Conservation (phyloP, 2,113 vertebrate genomes). For the Lates calcarifer region DNA sequence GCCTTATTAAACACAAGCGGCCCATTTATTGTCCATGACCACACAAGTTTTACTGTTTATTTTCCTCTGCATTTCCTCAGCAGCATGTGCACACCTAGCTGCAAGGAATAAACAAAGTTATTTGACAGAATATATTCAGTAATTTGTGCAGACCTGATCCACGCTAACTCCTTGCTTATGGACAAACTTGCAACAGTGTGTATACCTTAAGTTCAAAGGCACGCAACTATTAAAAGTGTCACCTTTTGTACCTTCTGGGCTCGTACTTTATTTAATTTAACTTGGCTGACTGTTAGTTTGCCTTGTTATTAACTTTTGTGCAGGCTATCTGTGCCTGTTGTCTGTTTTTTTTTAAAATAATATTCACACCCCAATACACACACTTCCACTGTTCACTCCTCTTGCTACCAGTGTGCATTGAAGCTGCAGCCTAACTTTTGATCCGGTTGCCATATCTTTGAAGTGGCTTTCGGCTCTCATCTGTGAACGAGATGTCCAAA, state of each 20-base stretch:
- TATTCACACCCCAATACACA: background rate
- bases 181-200: background rate
- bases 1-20: background rate
- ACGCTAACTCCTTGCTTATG: background rate
- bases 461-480: slow-evolving; percentile 58
- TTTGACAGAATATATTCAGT: background rate
- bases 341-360: too few species aligned
- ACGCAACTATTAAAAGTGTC: too few species aligned
- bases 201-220: background rate
- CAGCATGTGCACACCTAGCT: background rate
- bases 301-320: background rate
- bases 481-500: slow-evolving; percentile 67
- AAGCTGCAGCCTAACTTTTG: slow-evolving; percentile 36
- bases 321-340: background rate
- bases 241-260: background rate
- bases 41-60: background rate
- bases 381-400: background rate
- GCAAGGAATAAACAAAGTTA: too few species aligned
- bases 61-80: background rate
- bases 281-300: background rate
- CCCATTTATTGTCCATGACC: background rate
- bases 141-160: too few species aligned
- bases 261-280: background rate
- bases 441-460: slow-evolving; percentile 41
- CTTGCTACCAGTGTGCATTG: background rate